Percentiles rank a stretch among this genome's conserved stretches.
Conservation (phyloP, 1,140 invertebrate genomes). For the Atopsyche davidsoni region DNA sequence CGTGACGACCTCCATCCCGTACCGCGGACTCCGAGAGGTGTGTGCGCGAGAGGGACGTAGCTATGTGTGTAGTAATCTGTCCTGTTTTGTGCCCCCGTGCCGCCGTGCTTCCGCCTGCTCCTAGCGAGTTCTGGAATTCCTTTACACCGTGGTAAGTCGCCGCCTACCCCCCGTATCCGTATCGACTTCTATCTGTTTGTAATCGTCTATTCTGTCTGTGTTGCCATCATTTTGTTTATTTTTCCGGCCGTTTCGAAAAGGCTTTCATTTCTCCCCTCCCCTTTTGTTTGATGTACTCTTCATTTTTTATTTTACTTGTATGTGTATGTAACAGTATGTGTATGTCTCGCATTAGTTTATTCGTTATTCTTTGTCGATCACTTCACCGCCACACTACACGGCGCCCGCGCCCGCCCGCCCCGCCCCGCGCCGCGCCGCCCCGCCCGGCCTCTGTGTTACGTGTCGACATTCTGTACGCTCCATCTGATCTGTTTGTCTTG, state of each 20-base stretch:
- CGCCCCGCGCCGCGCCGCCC: constrained; percentile 13
- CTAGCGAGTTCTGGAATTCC: constrained; percentile 95
- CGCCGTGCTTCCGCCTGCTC: constrained; percentile 59
- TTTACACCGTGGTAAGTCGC: constrained; percentile 95
- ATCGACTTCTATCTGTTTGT: constrained; percentile 42
- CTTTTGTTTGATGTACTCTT: constrained; percentile 28
- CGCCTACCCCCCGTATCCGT: constrained; percentile 53
- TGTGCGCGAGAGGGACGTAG: constrained; percentile 47
- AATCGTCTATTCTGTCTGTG: constrained; percentile 49
- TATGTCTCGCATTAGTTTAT: constrained; percentile 52
- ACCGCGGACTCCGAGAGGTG: constrained; percentile 9
- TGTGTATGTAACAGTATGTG: constrained; percentile 53
- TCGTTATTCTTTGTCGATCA: constrained; percentile 29
- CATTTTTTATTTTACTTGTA: constrained; percentile 45
- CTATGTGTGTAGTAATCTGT: constrained; percentile 63
- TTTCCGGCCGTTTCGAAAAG: constrained; percentile 21
- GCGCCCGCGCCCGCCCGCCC: constrained; percentile 22
- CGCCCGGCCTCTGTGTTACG: constrained; percentile 23
- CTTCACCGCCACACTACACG: constrained; percentile 9
- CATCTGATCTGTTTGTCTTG: constrained; percentile 50
- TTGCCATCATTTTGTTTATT: constrained; percentile 32
- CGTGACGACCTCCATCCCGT: too few relatives aligned
- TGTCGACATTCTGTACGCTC: constrained; percentile 30
- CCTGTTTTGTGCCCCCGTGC: constrained; percentile 65
- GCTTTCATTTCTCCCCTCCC: constrained; percentile 21